phyloP scores from a whole-genome alignment of 2,113 vertebrate genomes.

The Paedocypris sp. region DNA sequence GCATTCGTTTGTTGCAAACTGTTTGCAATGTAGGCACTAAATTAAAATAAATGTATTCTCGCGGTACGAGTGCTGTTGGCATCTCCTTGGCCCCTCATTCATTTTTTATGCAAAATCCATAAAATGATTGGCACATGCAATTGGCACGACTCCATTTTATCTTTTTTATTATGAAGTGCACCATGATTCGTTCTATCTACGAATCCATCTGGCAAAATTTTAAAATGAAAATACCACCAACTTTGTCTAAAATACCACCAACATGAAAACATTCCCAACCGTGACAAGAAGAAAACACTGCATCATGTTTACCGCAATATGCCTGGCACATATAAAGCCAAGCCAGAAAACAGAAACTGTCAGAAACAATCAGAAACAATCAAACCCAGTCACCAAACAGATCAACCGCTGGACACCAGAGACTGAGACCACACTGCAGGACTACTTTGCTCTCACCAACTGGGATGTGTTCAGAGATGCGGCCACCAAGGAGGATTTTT shows the following conservation, averaged over 20 bases:
- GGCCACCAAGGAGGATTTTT: background rate
- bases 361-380: background rate
- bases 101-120: too few species aligned
- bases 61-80: too few species aligned
- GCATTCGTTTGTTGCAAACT: too few species aligned
- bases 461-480: conserved; percentile 3
- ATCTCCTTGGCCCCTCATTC: too few species aligned
- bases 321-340: background rate
- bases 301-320: background rate
- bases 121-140: too few species aligned
- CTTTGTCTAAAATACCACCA: background rate
- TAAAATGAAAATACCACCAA: too few species aligned
- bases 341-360: background rate
- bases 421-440: background rate
- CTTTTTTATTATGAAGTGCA: too few species aligned
- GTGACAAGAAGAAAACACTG: background rate
- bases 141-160: too few species aligned
- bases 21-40: too few species aligned
- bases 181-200: too few species aligned
- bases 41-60: too few species aligned
- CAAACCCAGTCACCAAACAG: background rate
- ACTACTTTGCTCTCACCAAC: conserved; percentile 4
- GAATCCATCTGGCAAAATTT: too few species aligned
- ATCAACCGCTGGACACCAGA: background rate
- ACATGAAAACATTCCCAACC: background rate